Evolutionary conservation across 1,140 invertebrate genomes (phyloP).

Genomic region (Cydia fagiglandana): DNA sequence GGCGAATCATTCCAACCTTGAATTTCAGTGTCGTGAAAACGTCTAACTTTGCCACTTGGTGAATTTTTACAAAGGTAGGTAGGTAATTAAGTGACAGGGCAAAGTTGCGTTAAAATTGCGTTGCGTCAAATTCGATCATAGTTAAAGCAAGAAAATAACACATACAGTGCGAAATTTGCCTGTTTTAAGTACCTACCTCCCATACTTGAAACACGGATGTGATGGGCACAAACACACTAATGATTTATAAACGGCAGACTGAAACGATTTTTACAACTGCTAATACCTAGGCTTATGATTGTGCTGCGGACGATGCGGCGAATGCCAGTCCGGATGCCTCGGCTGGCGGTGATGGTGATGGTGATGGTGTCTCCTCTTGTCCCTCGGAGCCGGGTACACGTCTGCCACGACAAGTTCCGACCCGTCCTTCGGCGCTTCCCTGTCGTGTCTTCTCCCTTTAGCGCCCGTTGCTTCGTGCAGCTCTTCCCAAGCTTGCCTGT

Average conservation of each 20-base stretch:
- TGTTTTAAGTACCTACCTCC: no score
- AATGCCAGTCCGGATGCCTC: slow-evolving; percentile 65
- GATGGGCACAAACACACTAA: no score
- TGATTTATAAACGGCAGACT: not conserved
- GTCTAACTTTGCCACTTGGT: not conserved
- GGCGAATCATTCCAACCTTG: no score
- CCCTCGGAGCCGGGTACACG: slow-evolving; percentile 80
- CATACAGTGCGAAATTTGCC: no score
- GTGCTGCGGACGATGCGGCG: slow-evolving; percentile 67
- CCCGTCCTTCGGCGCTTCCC: slow-evolving; percentile 85
- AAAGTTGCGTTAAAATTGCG: no score
- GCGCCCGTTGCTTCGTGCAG: slow-evolving; percentile 89
- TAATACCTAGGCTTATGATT: slow-evolving; percentile 75
- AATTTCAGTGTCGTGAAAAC: not conserved
- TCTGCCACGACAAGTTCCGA: slow-evolving; percentile 91
- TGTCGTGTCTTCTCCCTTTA: slow-evolving; percentile 71
- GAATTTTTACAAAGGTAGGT: no score
- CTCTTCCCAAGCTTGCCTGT: slow-evolving; percentile 95
- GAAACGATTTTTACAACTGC: not conserved
- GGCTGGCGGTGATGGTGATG: slow-evolving; percentile 88
- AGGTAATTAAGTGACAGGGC: no score
- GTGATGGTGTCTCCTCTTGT: slow-evolving; percentile 90
- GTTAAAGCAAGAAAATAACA: no score
- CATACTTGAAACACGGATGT: no score
- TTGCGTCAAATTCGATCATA: no score